A percentile compares a stretch with the other conserved stretches of the same genome.
Evolutionary conservation across 2,888 invertebrate species (phyloP).

Genomic region (Cremastobaeus sp.): DNA sequence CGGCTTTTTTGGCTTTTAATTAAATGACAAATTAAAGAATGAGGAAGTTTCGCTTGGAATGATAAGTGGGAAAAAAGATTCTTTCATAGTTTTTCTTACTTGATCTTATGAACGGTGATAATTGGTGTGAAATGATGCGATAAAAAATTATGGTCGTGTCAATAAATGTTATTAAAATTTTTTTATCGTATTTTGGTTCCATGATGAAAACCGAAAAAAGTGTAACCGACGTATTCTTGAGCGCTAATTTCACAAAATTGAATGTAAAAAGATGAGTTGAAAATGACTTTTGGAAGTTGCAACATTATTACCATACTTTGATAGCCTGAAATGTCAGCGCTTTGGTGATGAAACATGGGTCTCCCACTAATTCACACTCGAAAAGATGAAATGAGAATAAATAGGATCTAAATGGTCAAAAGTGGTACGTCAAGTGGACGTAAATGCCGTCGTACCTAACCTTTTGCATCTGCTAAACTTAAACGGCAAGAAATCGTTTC

Average conservation of each 20-base stretch:
- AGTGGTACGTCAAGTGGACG: constrained; percentile 63
- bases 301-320: constrained; percentile 29
- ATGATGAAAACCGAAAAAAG: too few relatives aligned
- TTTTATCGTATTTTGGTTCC: too few relatives aligned
- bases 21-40: too few relatives aligned
- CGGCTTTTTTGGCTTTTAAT: too few relatives aligned
- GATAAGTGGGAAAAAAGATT: too few relatives aligned
- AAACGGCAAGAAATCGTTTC: constrained; percentile 61
- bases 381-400: constrained; percentile 62
- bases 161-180: too few relatives aligned
- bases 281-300: constrained; percentile 31
- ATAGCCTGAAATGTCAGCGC: constrained; percentile 39
- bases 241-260: constrained; percentile 17
- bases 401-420: constrained; percentile 63
- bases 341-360: constrained; percentile 47
- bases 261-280: constrained; percentile 10
- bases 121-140: too few relatives aligned
- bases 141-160: too few relatives aligned
- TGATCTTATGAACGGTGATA: too few relatives aligned
- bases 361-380: constrained; percentile 57
- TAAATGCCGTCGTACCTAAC: constrained; percentile 60
- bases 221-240: too few relatives aligned
- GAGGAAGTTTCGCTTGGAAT: too few relatives aligned
- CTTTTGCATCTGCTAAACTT: constrained; percentile 59
- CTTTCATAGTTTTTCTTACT: too few relatives aligned